A percentile compares a stretch with the other conserved stretches of the same genome.
phyloP scores from a whole-genome alignment of 2,888 invertebrate genomes.

The Tetranychus piercei region DNA sequence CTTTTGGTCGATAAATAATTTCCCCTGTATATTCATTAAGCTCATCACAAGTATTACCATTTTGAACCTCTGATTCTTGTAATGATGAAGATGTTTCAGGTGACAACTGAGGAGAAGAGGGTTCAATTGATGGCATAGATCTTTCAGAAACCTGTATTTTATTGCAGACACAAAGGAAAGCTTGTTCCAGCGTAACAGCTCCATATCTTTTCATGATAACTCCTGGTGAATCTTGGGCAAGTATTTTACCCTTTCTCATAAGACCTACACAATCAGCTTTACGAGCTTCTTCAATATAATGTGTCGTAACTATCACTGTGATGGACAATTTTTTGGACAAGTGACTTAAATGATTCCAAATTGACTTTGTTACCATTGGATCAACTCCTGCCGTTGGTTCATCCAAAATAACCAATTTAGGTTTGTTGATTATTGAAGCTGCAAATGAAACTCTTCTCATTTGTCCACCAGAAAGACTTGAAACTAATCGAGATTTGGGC shows the following conservation, averaged over 20 bases:
- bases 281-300: constrained; percentile 21
- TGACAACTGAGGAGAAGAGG: neutral
- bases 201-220: constrained; percentile 11
- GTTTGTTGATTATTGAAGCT: constrained; percentile 76
- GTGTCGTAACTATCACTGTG: constrained; percentile 19
- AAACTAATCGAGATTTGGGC: constrained; percentile 3
- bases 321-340: neutral
- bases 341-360: constrained; percentile 17
- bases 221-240: constrained; percentile 18
- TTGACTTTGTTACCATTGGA: constrained; percentile 44
- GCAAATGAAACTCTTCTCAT: constrained; percentile 77
- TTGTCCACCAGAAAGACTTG: constrained; percentile 52
- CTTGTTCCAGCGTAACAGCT: constrained; percentile 15
- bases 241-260: constrained; percentile 19
- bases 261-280: constrained; percentile 19
- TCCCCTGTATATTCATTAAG: neutral
- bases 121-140: neutral
- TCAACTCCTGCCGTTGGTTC: constrained; percentile 86
- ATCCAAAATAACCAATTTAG: constrained; percentile 70
- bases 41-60: neutral
- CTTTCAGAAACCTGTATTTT: neutral
- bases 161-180: constrained; percentile 18
- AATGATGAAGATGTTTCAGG: neutral
- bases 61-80: neutral
- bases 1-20: neutral